Conservation (phyloP, 2,888 invertebrate species). For the Caenorhabditis plicata region DNA sequence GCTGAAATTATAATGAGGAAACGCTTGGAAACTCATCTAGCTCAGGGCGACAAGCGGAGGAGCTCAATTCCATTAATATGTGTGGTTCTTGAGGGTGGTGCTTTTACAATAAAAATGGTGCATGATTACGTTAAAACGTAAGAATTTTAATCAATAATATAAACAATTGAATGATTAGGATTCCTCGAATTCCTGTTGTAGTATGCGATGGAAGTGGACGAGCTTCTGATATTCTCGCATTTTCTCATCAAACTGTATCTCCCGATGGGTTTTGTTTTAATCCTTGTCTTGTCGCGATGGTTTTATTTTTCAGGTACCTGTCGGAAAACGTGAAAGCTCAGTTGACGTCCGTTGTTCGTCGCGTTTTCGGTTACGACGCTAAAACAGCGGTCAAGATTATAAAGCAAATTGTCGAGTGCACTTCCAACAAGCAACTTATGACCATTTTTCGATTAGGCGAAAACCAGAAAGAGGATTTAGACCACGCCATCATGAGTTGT, state of each 20-base stretch:
- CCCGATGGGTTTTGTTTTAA: conserved; percentile 48
- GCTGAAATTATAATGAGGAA: conserved; percentile 85
- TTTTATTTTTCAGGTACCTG: conserved; percentile 68
- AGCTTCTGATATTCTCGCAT: conserved; percentile 92
- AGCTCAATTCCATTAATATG: conserved; percentile 78
- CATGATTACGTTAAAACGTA: conserved; percentile 84
- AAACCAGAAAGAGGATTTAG: conserved; percentile 84
- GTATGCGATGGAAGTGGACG: conserved; percentile 77
- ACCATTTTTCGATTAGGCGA: conserved; percentile 91
- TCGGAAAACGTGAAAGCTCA: conserved; percentile 88
- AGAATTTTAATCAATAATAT: conserved; percentile 6
- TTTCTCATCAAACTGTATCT: conserved; percentile 80
- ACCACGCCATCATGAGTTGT: conserved; percentile 92
- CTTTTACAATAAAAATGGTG: conserved; percentile 92
- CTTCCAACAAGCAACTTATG: conserved; percentile 89
- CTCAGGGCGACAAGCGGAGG: conserved; percentile 26
- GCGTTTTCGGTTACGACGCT: conserved; percentile 85
- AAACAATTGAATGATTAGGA: conserved; percentile 17
- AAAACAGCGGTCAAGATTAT: conserved; percentile 88
- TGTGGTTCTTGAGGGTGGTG: conserved; percentile 94
- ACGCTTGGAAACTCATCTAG: conserved; percentile 83
- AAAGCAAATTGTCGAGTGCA: conserved; percentile 86
- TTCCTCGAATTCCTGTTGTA: conserved; percentile 77
- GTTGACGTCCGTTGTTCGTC: conserved; percentile 84
- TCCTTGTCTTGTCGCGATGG: background rate